Conservation (phyloP, 2,888 invertebrate genomes). For the Caenorhabditis plicata region DNA sequence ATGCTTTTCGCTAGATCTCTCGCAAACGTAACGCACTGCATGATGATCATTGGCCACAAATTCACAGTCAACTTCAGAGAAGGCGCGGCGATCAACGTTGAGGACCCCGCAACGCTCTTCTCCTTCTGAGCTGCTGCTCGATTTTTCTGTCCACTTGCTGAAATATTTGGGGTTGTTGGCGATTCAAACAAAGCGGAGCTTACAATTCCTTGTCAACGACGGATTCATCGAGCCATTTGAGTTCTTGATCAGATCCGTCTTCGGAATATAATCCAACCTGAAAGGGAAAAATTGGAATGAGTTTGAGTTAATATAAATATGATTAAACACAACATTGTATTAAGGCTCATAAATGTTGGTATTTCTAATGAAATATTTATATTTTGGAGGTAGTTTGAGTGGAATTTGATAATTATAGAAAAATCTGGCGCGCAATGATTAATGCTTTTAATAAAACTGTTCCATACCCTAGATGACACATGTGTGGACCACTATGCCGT, state of each 20-base stretch:
- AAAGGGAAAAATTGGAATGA: background rate
- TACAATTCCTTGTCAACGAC: conserved; percentile 23
- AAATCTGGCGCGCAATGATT: no score
- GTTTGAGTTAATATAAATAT: no score
- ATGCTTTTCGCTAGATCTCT: conserved; percentile 23
- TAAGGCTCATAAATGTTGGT: no score
- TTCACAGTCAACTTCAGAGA: conserved; percentile 34
- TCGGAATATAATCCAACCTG: conserved; percentile 29
- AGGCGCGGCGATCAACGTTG: conserved; percentile 14
- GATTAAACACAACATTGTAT: no score
- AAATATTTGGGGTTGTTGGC: no score
- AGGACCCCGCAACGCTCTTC: conserved; percentile 24
- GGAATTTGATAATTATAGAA: no score
- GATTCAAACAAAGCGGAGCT: conserved; percentile 4
- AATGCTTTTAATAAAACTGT: no score
- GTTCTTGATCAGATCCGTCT: conserved; percentile 22
- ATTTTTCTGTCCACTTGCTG: background rate
- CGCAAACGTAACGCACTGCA: conserved; percentile 29
- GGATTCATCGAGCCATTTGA: conserved; percentile 26
- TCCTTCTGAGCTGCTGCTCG: conserved; percentile 10
- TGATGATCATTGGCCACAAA: conserved; percentile 8
- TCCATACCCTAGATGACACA: no score
- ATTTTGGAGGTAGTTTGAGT: no score
- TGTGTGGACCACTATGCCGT: no score
- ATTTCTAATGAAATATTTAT: no score